A percentile compares a stretch with the other conserved stretches of the same genome.
phyloP scores from a whole-genome alignment of 2,113 vertebrate genomes.

The Vulpes ferrilata region DNA sequence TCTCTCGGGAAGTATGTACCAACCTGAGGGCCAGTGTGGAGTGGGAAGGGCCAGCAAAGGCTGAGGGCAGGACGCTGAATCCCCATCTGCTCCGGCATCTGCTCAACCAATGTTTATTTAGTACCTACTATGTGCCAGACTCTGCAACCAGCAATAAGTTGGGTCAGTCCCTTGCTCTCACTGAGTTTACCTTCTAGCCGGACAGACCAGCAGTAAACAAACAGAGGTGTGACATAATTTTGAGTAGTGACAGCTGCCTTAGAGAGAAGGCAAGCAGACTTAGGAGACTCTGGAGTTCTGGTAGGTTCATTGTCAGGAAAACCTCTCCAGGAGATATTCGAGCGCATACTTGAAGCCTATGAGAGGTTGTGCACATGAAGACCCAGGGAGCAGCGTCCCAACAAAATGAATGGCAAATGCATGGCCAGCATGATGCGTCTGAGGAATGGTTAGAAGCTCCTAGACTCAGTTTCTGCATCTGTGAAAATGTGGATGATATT shows the following conservation, averaged over 20 bases:
- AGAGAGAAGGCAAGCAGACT: neutral
- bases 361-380: neutral
- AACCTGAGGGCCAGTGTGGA: too few relatives aligned
- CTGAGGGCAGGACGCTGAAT: neutral
- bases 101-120: neutral
- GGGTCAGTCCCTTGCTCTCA: neutral
- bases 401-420: neutral
- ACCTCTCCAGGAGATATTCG: rapidly evolving
- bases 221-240: neutral
- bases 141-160: neutral
- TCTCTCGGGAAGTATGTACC: neutral
- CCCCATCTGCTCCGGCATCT: neutral
- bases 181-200: neutral
- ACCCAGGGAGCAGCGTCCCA: too few relatives aligned
- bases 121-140: neutral
- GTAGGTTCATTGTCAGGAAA: neutral
- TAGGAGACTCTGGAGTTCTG: too few relatives aligned
- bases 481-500: neutral
- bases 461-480: neutral
- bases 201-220: neutral
- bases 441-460: neutral
- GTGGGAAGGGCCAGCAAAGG: rapidly evolving
- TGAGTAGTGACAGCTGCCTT: neutral
- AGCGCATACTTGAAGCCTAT: rapidly evolving
- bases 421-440: rapidly evolving